Base-by-base conservation (phyloP, 2,113 vertebrate genomes). In the Mus musculus region DNA sequence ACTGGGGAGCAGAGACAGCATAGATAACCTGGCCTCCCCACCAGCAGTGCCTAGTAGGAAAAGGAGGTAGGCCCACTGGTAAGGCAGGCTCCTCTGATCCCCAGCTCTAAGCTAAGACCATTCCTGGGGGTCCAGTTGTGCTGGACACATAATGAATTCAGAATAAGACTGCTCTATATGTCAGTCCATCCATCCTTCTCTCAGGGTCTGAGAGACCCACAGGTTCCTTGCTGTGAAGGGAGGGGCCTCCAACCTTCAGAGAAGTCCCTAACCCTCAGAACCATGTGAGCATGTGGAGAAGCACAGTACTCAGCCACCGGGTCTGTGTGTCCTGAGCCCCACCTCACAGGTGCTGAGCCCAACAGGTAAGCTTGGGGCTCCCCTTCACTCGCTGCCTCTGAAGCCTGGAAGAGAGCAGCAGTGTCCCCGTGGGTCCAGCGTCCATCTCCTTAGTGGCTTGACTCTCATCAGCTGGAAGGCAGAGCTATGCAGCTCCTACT, bases 251-350 rank as follows among this genome's bases (percentile, higher is more conserved):
- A 8, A 28, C 33, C 65, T 46, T 52, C 39, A 17, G 49, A n/a
- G 11, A 33, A 3, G 33, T 33, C 33, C 14, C 65, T 11, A 1
- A 61, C 42, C 56, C 89, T 69, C 7, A 24, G 67, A 63, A n/a
- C 42, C 20, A 3, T 19, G 46, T 56, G 13, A 36, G 46, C 46
- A 5, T 2, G 39, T n/a, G 28, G 56, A 72, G 72, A n/a, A 42
- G 20, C 2, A 65, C 69, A 28, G 46, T 7, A 0, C 54, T 71
- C 46, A 1, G 0, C 33, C 28, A 7, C 46, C 77, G n/a, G 3
- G 4, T 82, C 61, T 72, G 12, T 56, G 26, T 6, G 12, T 77
- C 42, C 54, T 82, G 36, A 77, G 65, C 7, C 11, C 22, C 16
- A 30, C 59, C 46, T 67, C 26, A 26, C 14, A 46, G 65, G 42